Percentiles rank a stretch among this genome's conserved stretches.
Evolutionary conservation across 2,888 invertebrate genomes (phyloP).

Genomic region (Dryobota labecula): DNA sequence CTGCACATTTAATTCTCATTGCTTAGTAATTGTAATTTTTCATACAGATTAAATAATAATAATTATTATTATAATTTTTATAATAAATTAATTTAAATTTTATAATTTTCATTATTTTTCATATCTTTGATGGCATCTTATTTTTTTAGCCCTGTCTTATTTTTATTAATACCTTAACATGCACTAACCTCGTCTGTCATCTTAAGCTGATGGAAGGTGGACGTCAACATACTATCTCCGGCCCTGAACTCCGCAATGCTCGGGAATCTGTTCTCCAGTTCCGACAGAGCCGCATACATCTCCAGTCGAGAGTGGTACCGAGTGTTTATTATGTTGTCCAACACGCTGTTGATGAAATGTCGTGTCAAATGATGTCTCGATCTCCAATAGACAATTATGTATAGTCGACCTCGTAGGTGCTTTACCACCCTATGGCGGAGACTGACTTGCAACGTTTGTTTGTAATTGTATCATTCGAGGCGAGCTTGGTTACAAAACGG

Average conservation of each 20-base stretch:
- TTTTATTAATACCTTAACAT: not conserved
- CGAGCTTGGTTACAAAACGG: too few species aligned
- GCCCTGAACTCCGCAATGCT: slow-evolving; percentile 93
- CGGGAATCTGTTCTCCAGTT: slow-evolving; percentile 93
- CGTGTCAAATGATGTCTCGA: not conserved
- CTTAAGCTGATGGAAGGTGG: slow-evolving; percentile 93
- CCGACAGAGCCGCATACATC: slow-evolving; percentile 91
- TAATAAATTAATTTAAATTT: too few species aligned
- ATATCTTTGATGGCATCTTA: not conserved
- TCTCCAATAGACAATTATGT: not conserved
- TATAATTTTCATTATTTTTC: too few species aligned
- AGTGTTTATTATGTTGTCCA: slow-evolving; percentile 92
- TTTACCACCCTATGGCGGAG: too few species aligned
- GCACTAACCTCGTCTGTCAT: slow-evolving; percentile 92
- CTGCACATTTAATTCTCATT: too few species aligned
- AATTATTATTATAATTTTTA: too few species aligned
- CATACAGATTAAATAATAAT: not conserved
- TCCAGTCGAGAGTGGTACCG: slow-evolving; percentile 92
- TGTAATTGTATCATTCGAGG: too few species aligned
- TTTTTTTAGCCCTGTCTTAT: not conserved
- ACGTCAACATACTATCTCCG: slow-evolving; percentile 92
- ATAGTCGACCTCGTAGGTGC: too few species aligned
- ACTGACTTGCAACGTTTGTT: too few species aligned
- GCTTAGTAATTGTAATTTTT: not conserved
- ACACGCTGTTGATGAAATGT: slow-evolving; percentile 78